Percentiles rank a stretch among this genome's conserved stretches.
Conservation (phyloP, 2,113 vertebrate species). For the Proteles cristata region DNA sequence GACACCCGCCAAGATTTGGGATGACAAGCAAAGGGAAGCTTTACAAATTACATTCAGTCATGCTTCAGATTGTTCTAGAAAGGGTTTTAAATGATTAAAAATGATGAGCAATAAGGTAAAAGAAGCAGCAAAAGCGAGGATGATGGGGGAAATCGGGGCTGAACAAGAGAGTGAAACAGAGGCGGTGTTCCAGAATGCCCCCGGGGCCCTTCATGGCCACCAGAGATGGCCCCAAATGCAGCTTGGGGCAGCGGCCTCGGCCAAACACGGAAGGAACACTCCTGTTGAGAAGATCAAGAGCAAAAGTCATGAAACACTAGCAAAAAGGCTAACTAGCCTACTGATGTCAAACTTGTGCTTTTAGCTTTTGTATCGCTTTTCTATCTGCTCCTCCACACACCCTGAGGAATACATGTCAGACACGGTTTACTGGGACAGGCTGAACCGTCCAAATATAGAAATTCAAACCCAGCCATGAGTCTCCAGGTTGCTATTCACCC, state of each 20-base stretch:
- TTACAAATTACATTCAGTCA: background rate
- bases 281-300: background rate
- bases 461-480: conserved; percentile 1
- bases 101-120: background rate
- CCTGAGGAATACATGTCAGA: background rate
- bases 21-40: background rate
- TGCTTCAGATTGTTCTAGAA: conserved; percentile 28
- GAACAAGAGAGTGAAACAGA: background rate
- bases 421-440: background rate
- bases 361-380: background rate
- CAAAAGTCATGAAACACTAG: background rate
- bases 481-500: background rate
- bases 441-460: background rate
- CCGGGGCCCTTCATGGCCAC: background rate
- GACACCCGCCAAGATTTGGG: background rate
- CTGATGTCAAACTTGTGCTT: background rate
- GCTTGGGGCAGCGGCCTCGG: background rate
- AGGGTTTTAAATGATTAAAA: conserved; percentile 22
- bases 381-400: background rate
- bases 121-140: background rate
- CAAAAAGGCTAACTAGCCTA: background rate
- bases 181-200: too few relatives aligned
- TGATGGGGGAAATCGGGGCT: background rate
- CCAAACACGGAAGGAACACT: background rate
- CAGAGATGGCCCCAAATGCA: background rate